Conservation (phyloP, 2,797 vertebrate genomes). For the Pangasius mekongensis region DNA sequence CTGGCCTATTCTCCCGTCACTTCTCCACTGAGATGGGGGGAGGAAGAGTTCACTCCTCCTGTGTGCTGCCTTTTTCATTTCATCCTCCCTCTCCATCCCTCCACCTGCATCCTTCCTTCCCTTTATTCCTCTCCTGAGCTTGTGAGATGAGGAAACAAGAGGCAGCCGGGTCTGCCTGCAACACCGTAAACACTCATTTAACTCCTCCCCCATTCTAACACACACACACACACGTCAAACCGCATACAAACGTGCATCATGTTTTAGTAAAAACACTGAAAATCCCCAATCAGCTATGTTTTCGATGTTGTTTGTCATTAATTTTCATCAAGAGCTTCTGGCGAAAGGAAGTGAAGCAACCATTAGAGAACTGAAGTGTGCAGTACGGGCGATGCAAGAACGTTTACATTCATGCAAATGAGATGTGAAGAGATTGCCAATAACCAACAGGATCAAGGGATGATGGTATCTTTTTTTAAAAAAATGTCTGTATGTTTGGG, state of each 20-base stretch:
- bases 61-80: constrained; percentile 25
- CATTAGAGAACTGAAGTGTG: neutral
- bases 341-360: neutral
- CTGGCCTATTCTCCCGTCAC: constrained; percentile 60
- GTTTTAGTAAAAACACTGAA: neutral
- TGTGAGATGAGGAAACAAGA: neutral
- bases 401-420: neutral
- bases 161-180: neutral
- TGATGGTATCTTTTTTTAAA: neutral
- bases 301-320: neutral
- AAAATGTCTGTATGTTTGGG: too few relatives aligned
- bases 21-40: constrained; percentile 53
- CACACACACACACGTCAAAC: neutral
- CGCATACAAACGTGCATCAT: neutral
- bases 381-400: neutral
- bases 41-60: constrained; percentile 9
- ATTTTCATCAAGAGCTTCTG: neutral
- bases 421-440: neutral
- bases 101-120: constrained; percentile 16
- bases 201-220: neutral
- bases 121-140: neutral
- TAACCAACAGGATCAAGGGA: neutral
- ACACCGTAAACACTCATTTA: constrained; percentile 22
- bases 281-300: neutral
- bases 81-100: constrained; percentile 26